phyloP scores from a whole-genome alignment of 2,797 vertebrate species.

The Dicrostonyx torquatus region DNA sequence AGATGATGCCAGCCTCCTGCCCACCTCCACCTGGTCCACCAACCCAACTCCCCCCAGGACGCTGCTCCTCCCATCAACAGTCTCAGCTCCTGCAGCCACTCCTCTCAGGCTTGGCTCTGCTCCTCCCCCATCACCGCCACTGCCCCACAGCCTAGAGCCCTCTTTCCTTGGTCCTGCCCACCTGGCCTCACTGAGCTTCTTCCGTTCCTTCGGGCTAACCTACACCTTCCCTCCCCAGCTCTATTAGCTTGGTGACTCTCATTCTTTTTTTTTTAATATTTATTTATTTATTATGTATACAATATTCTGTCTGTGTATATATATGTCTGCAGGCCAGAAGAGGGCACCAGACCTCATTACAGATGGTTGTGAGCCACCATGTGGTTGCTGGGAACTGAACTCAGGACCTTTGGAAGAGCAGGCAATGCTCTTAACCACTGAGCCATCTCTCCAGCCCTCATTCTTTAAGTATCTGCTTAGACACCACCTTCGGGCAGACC shows the following conservation, averaged over 20 bases:
- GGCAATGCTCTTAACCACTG: too few relatives aligned
- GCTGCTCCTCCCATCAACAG: too few relatives aligned
- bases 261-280: too few relatives aligned
- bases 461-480: background rate
- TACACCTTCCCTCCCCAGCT: background rate
- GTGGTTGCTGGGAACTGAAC: too few relatives aligned
- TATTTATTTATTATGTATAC: too few relatives aligned
- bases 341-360: too few relatives aligned
- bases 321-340: too few relatives aligned
- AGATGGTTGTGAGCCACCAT: too few relatives aligned
- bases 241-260: background rate
- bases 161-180: too few relatives aligned
- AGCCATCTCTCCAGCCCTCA: too few relatives aligned
- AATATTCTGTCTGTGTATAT: too few relatives aligned
- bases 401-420: too few relatives aligned
- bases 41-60: background rate
- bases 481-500: slow-evolving; percentile 12
- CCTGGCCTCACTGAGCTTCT: background rate
- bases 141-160: background rate
- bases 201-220: background rate
- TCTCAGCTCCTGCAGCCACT: background rate
- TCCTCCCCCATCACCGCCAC: background rate
- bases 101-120: background rate
- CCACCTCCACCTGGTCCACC: background rate
- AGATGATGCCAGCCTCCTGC: background rate